Evolutionary conservation across 2,113 vertebrate species (phyloP).

Genomic region (Hemichromis elongatus): DNA sequence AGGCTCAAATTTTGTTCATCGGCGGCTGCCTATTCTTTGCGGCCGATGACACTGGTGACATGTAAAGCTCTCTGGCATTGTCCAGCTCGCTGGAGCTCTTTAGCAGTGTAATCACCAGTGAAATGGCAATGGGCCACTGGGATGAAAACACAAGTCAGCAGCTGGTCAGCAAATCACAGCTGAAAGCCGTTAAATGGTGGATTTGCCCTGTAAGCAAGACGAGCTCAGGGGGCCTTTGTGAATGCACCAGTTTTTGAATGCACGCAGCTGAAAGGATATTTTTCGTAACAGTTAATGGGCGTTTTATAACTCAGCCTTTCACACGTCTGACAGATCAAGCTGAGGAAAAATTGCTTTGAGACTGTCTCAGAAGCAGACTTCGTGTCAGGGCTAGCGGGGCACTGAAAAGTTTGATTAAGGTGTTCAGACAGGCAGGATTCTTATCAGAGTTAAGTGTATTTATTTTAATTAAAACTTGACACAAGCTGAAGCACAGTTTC

Average conservation of each 20-base stretch:
- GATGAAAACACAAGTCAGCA: constrained; percentile 81
- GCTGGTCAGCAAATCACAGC: constrained; percentile 83
- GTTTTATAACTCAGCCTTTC: neutral
- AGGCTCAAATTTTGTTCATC: constrained; percentile 39
- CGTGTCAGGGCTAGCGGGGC: neutral
- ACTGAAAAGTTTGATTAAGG: neutral
- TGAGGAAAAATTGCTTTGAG: neutral
- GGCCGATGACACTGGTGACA: constrained; percentile 62
- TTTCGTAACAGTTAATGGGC: neutral
- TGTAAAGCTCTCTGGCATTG: constrained; percentile 70
- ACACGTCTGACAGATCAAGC: neutral
- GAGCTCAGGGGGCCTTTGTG: constrained; percentile 47
- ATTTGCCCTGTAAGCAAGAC: constrained; percentile 83
- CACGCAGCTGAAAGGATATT: neutral
- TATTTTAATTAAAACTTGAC: neutral
- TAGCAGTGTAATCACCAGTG: constrained; percentile 60
- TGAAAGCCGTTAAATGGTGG: constrained; percentile 70
- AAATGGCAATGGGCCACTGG: constrained; percentile 55
- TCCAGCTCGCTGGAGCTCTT: constrained; percentile 57
- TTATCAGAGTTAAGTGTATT: neutral
- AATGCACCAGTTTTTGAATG: neutral
- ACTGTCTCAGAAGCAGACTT: neutral
- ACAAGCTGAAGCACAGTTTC: neutral
- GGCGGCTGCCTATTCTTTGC: constrained; percentile 55
- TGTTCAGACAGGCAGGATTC: neutral